A percentile compares a stretch with the other conserved stretches of the same genome.
phyloP scores from a whole-genome alignment of 1,140 invertebrate genomes.

The Pseudomyrmex sp. region DNA sequence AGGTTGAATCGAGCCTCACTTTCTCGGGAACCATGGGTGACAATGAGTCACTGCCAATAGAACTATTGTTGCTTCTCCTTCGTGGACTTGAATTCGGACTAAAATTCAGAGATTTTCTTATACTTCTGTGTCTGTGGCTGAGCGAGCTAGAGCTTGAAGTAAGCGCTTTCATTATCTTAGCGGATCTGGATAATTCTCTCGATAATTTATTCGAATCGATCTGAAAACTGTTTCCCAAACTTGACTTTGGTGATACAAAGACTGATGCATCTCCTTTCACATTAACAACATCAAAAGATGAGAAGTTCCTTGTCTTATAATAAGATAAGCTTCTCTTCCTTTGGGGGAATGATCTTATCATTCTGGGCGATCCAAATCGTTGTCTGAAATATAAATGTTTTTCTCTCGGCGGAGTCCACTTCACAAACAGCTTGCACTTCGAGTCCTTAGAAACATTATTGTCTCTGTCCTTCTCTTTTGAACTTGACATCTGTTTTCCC shows the following conservation, averaged over 20 bases:
- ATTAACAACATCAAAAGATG: constrained; percentile 75
- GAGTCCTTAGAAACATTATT: constrained; percentile 65
- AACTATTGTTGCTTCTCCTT: constrained; percentile 4
- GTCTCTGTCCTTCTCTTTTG: constrained; percentile 61
- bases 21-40: constrained; percentile 65
- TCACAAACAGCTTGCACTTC: constrained; percentile 63
- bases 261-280: constrained; percentile 43
- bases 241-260: constrained; percentile 69
- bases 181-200: constrained; percentile 74
- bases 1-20: constrained; percentile 72
- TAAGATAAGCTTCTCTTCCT: constrained; percentile 64
- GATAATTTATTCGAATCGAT: constrained; percentile 55
- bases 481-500: constrained; percentile 35
- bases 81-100: constrained; percentile 74
- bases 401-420: constrained; percentile 68
- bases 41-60: background rate
- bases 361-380: constrained; percentile 66
- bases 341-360: constrained; percentile 69
- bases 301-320: constrained; percentile 75
- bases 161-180: constrained; percentile 80
- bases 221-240: constrained; percentile 34
- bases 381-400: constrained; percentile 66
- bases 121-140: constrained; percentile 65
- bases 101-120: constrained; percentile 80
- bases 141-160: constrained; percentile 72